Percentiles rank a stretch among this genome's conserved stretches.
Evolutionary conservation across 2,797 vertebrate species (phyloP).

Genomic region (Enteromius paludinosus): DNA sequence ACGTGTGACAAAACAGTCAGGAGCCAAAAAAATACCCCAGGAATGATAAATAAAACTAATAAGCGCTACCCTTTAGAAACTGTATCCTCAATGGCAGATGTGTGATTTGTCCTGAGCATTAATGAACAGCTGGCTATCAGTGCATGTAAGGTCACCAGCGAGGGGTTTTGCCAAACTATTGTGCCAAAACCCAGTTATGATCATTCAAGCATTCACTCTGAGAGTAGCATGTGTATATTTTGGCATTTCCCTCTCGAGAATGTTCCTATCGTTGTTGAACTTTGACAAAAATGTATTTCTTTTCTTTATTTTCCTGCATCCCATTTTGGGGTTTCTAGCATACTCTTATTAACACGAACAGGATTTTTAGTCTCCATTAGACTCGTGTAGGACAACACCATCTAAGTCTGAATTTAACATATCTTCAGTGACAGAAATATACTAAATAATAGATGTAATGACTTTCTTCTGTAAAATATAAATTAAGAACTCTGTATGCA

Average conservation of each 20-base stretch:
- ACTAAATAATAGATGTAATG: constrained; percentile 12
- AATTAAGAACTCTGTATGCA: background rate
- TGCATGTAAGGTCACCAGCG: constrained; percentile 41
- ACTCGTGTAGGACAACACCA: background rate
- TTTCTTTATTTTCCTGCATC: background rate
- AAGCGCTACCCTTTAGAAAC: constrained; percentile 23
- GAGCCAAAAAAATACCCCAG: background rate
- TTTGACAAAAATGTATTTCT: background rate
- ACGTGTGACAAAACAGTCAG: constrained; percentile 8
- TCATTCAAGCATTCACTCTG: constrained; percentile 31
- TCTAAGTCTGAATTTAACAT: background rate
- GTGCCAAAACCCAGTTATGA: constrained; percentile 51
- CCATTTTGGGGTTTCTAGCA: background rate
- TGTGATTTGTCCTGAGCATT: constrained; percentile 24
- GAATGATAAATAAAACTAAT: background rate
- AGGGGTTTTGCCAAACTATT: constrained; percentile 54
- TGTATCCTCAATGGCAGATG: constrained; percentile 42
- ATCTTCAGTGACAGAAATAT: background rate
- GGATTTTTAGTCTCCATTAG: background rate
- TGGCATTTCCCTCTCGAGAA: constrained; percentile 45
- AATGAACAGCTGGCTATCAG: constrained; percentile 41
- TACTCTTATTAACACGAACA: background rate
- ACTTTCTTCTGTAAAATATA: constrained; percentile 10
- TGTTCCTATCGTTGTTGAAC: constrained; percentile 2
- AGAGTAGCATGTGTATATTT: constrained; percentile 49